Evolutionary conservation across 2,797 vertebrate genomes (phyloP), one percentile per base, ranked within the genome.

Genomic region (Hemibagrus guttatus): DNA sequence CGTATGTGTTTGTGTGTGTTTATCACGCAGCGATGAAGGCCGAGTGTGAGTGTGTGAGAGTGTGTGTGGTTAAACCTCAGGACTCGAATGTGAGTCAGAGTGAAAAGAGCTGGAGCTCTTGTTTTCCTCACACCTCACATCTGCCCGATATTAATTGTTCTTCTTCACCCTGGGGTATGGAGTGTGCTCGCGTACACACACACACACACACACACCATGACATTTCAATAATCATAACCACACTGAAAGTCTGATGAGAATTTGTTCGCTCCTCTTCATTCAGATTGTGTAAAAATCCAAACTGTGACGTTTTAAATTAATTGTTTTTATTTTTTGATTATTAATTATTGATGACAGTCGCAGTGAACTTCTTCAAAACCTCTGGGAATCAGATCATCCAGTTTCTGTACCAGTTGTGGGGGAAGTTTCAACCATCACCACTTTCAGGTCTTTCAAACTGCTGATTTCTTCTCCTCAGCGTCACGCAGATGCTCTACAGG

Each of bases 51-150:
- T 58, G 42, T 39, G 35, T 39, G 21, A 39, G 35, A 39, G 35
- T 39, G 35, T 17, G 54, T 79, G 54, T 12, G 52, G 76, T 23
- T 35, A 35, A 35, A 79, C 31, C 54, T 79, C 76, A 59, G 42
- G 72, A 14, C 54, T 58, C 54, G 28, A 39, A 23, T 13, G 54
- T 35, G 28, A 79, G 76, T 59, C 76, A 79, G 31, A 79, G 54
- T 39, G 76, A 79, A 79, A 79, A 19, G 21, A 23, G 19, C 31
- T 3, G 16, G 28, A 78, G 52, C 75, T 56, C 75, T 19, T 56
- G 31, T 79, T 59, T 79, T 59, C 31, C 54, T 79, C 28, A 79
- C 54, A 59, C 74, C 52, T 35, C 61, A n/a, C 9, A 68, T 68
- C 64, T 66, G n/a, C 63, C 64, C 19, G 66, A 68, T 68, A 68